Evolutionary conservation across 2,888 invertebrate genomes (phyloP), one percentile per base, ranked within the genome.

Genomic region (Lapara coniferarum): DNA sequence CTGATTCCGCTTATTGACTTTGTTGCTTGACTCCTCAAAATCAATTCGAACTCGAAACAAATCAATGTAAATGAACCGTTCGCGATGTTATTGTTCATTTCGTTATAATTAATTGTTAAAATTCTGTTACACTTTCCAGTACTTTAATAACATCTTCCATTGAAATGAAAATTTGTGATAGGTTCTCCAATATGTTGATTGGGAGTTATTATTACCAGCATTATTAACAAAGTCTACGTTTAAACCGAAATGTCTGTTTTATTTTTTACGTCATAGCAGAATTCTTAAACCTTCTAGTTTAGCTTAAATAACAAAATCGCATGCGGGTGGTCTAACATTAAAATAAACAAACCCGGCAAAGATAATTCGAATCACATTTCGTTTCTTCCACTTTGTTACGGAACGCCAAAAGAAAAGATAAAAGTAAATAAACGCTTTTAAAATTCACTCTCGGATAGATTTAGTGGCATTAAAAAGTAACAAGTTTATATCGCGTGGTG

Each of bases 1-100:
- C 77, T 81, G 78, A 81, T 79, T 78, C 72, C 73, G 74, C 72
- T 72, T 78, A 77, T 79, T 74, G 76, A 81, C 72, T 83, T 75
- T 69, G 52, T 58, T 69, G 68, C 69, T 69, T 69, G 49, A 66
- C 56, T 69, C 56, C 19, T 30, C 66, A 57, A 55, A 69, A 69
- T 69, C 67, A 70, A 70, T 70, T 70, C 49, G 70, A 67, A 70
- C 56, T 70, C 66, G 71, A 74, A 75, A 74, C 73, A 77, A 78
- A 78, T 74, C 71, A 74, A 71, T 76, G 71, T 51, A 67, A 70
- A 66, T 56, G 63, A 56, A 44, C 49, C 30, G 37, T 63, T 49
- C 57, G 57, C 67, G 76, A 77, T 80, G 74, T 78, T 76, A 77
- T 75, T 81, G 78, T 78, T 82, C 78, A 78, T 78, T 81, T 77